These are phyloP conservation scores for Ridgeia piscesae DNA, from an alignment of 1,140 invertebrate species.

Conservation along the genomic window DNA sequence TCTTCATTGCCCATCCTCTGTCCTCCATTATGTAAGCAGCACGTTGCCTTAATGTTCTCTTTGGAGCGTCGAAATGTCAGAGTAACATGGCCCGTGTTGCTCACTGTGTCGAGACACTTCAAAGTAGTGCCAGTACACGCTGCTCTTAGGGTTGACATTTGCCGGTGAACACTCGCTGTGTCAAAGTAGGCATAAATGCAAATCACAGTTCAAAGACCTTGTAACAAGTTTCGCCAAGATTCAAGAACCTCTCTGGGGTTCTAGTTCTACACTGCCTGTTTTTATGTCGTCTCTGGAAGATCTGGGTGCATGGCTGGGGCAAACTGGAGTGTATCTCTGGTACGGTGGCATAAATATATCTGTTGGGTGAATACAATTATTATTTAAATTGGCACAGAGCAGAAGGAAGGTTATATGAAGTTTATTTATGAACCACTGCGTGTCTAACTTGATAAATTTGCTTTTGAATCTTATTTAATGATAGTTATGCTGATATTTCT, in stretches of 20 bases:
- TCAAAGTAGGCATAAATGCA: background rate
- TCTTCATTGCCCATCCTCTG: background rate
- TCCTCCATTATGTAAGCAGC: background rate
- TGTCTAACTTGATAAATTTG: background rate
- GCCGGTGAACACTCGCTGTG: background rate
- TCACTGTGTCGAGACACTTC: background rate
- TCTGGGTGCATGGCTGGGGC: no score
- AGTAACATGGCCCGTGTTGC: background rate
- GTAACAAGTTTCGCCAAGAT: background rate
- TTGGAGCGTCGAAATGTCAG: background rate
- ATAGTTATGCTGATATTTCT: background rate
- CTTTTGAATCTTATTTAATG: background rate
- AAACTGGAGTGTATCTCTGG: no score
- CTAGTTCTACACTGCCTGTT: no score
- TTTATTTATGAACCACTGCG: background rate
- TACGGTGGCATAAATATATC: no score
- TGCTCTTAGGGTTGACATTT: background rate
- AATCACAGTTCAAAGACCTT: background rate
- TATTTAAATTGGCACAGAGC: background rate
- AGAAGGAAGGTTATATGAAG: background rate
- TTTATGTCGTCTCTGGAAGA: no score
- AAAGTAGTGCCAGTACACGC: background rate
- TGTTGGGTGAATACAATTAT: background rate
- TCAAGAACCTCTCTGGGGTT: background rate
- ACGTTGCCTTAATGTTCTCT: background rate